Base-by-base conservation (phyloP, 2,797 vertebrate genomes). In the Oryzias dopingdopingensis region DNA sequence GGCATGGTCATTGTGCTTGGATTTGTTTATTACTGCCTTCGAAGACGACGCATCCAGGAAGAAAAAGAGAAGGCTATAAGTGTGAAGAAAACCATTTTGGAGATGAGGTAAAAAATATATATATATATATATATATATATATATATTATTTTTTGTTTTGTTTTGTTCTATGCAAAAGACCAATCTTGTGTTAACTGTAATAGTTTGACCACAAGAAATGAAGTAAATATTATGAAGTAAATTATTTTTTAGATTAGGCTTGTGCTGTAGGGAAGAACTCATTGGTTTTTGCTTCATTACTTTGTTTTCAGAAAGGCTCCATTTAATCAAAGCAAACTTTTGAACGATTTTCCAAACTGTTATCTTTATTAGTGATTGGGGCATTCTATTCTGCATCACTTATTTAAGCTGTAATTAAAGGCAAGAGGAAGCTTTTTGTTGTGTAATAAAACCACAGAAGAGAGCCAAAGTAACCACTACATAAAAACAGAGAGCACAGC, bases 1-100 rank as follows among this genome's bases (percentile, higher is more conserved):
- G 96, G 97, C 59, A 99, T 99, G 97, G 94, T 99, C 59, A 94
- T 98, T 18, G 92, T 99, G n/a, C 90, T 99, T 37, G 96, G 96
- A 1, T 87, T 96, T 0, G 96, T 99, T 44, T 99, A 98, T 86
- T 98, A 97, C 79, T 98, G 96, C 80, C 88, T 99, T 68, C 87
- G 96, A 50, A 93, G 93, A 60, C 88, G 94, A 18, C 93, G 96
- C 46, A 91, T 94, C 86, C 92, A 95, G 51, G 96, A 99, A 51
- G 97, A 98, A 79, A 97, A 99, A 75, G 93, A 97, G 80, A 98
- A 98, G 80, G 94, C 95, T 0, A 93, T 97, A 76, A 96, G 95
- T 13, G 96, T 98, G 56, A 99, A 99, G 90, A 99, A 99, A 76
- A 99, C 97, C 37, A 99, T 99, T 65, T 80, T 99, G 76, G 96